Percentiles rank a stretch among this genome's conserved stretches.
Evolutionary conservation across 2,888 invertebrate species (phyloP).

Genomic region (Eupithecia dodoneata): DNA sequence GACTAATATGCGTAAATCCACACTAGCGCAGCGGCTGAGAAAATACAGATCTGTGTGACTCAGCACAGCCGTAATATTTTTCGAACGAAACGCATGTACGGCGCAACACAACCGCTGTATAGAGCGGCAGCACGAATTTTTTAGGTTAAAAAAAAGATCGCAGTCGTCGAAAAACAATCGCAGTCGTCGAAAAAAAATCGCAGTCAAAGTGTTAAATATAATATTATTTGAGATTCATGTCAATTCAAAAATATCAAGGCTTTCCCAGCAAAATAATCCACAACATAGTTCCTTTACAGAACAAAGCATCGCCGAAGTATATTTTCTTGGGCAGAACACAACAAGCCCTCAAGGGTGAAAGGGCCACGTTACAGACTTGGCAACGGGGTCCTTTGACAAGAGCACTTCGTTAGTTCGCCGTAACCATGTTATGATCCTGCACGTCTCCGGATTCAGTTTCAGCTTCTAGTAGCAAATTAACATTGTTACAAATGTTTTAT

Average conservation of each 20-base stretch:
- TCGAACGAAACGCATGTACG: too few relatives aligned
- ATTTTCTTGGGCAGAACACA: conserved; percentile 25
- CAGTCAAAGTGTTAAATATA: too few relatives aligned
- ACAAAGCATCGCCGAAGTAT: conserved; percentile 6
- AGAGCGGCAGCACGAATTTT: too few relatives aligned
- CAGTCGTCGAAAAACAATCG: too few relatives aligned
- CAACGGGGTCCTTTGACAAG: conserved; percentile 56
- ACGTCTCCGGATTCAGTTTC: conserved; percentile 46
- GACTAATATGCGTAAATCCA: too few relatives aligned
- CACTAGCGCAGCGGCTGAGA: too few relatives aligned
- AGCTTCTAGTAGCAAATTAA: conserved; percentile 2
- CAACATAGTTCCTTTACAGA: not conserved
- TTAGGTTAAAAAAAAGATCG: too few relatives aligned
- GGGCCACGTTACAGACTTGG: conserved; percentile 54
- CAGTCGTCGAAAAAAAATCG: too few relatives aligned
- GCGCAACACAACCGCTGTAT: too few relatives aligned
- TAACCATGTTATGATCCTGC: conserved; percentile 64
- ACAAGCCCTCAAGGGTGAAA: conserved; percentile 53
- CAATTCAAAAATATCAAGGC: not conserved
- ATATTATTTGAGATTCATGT: too few relatives aligned
- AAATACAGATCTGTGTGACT: too few relatives aligned
- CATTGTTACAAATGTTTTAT: not conserved
- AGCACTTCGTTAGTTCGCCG: conserved; percentile 65
- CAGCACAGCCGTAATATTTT: too few relatives aligned
- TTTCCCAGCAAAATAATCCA: not conserved